phyloP scores from a whole-genome alignment of 1,140 invertebrate genomes.

The Ceratoteleas bidentatus region DNA sequence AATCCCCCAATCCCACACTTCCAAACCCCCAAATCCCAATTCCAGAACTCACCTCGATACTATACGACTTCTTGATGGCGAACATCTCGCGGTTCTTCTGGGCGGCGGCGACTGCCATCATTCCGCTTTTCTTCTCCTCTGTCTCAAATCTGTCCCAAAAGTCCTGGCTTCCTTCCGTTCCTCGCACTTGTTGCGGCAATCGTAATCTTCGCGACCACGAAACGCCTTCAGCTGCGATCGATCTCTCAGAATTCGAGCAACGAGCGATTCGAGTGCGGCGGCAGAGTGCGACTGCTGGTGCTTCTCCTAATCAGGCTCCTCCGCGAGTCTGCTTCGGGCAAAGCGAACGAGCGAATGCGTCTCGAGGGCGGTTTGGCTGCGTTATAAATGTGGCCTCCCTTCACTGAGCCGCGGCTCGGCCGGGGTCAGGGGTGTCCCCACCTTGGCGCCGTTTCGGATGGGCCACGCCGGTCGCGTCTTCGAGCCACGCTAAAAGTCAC shows the following conservation, averaged over 20 bases:
- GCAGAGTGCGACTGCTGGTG: background rate
- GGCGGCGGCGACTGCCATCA: constrained; percentile 92
- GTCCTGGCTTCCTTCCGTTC: too few relatives aligned
- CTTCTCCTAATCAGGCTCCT: constrained; percentile 67
- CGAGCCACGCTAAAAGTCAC: constrained; percentile 56
- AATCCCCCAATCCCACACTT: too few relatives aligned
- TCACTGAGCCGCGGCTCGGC: constrained; percentile 73
- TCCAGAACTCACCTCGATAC: constrained; percentile 92
- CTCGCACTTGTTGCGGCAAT: constrained; percentile 23
- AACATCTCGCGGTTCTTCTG: constrained; percentile 96
- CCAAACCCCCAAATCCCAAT: background rate
- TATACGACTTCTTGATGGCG: constrained; percentile 97
- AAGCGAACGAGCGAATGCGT: constrained; percentile 81
- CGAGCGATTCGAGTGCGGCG: constrained; percentile 17
- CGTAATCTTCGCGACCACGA: constrained; percentile 49
- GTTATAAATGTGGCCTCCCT: constrained; percentile 82
- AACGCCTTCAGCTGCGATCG: too few relatives aligned
- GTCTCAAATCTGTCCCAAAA: too few relatives aligned
- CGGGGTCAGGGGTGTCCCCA: constrained; percentile 81
- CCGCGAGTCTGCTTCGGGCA: constrained; percentile 76
- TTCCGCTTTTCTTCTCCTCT: constrained; percentile 69
- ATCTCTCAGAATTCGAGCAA: background rate
- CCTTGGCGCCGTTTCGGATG: constrained; percentile 70
- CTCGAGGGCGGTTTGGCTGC: constrained; percentile 78
- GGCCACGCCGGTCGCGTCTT: constrained; percentile 68